Percentiles rank a stretch among this genome's conserved stretches.
phyloP scores from a whole-genome alignment of 2,888 invertebrate genomes.

The Kryphioiulus occultus region DNA sequence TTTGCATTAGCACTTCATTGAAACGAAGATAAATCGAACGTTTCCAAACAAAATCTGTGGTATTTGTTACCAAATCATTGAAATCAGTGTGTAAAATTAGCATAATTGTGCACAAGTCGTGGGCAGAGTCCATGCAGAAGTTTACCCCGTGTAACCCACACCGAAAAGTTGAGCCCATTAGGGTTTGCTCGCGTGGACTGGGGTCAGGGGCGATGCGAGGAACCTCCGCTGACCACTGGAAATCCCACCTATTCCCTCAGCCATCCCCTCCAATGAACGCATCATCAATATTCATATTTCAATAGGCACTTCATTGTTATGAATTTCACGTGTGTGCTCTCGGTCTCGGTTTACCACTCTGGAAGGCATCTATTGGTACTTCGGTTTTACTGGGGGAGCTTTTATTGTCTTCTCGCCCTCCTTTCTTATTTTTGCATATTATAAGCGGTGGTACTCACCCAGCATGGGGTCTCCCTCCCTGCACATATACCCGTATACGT shows the following conservation, averaged over 20 bases:
- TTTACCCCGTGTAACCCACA: neutral
- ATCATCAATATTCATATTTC: constrained; percentile 35
- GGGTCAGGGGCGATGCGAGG: neutral
- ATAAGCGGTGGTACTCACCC: constrained; percentile 26
- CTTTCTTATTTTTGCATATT: constrained; percentile 35
- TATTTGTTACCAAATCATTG: neutral
- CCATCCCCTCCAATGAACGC: constrained; percentile 19
- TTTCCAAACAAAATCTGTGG: neutral
- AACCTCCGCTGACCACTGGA: neutral
- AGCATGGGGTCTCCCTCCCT: constrained; percentile 8
- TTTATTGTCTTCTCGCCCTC: constrained; percentile 35
- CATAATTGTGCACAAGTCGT: neutral
- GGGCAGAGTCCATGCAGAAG: neutral
- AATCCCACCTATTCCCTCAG: neutral
- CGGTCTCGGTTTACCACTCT: constrained; percentile 26
- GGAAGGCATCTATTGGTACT: constrained; percentile 35
- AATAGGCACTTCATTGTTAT: constrained; percentile 28
- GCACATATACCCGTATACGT: constrained; percentile 14
- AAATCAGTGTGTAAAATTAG: neutral
- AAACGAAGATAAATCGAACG: neutral
- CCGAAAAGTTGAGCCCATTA: neutral
- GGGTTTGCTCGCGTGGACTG: neutral
- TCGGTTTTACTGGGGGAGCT: constrained; percentile 6
- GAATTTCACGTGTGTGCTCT: constrained; percentile 31
- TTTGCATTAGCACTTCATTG: neutral